phyloP scores from a whole-genome alignment of 1,140 invertebrate genomes.

The Nilaparvata lugens region DNA sequence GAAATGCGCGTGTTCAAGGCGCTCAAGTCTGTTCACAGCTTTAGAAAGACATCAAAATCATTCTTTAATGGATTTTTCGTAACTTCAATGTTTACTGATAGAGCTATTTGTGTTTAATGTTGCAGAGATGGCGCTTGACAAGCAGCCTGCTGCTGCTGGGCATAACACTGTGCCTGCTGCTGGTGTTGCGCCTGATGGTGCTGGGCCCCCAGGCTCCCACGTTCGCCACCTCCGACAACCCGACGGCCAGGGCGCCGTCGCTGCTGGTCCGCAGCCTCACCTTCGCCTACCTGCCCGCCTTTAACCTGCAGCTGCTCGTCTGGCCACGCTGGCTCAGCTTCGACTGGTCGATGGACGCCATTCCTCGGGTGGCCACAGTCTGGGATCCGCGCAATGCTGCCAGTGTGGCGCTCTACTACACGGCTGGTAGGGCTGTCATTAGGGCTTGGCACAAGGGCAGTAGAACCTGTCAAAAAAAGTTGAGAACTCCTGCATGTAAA shows the following conservation, averaged over 20 bases:
- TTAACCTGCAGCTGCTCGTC: conserved; percentile 74
- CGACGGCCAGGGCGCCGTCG: conserved; percentile 66
- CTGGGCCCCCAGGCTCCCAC: conserved; percentile 55
- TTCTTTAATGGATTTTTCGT: too few species aligned
- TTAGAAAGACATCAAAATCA: too few species aligned
- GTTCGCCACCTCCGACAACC: conserved; percentile 85
- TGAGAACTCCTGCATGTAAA: conserved; percentile 3
- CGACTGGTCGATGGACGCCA: conserved; percentile 93
- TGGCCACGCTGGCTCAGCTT: conserved; percentile 78
- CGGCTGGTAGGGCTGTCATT: not conserved
- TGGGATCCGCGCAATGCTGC: conserved; percentile 66
- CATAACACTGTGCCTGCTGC: conserved; percentile 43
- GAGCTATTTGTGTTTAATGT: conserved; percentile 33
- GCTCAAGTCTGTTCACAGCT: too few species aligned
- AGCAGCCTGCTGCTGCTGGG: conserved; percentile 50
- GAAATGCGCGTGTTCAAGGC: too few species aligned
- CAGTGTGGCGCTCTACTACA: conserved; percentile 57
- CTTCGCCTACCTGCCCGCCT: conserved; percentile 77
- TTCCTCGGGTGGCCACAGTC: conserved; percentile 65
- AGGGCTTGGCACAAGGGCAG: not conserved
- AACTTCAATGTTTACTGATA: not conserved
- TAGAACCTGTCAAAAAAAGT: not conserved
- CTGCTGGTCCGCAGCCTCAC: conserved; percentile 65
- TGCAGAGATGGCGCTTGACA: conserved; percentile 50
- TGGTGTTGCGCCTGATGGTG: conserved; percentile 51